Evolutionary conservation across 2,113 vertebrate species (phyloP).

Genomic region (Eonycteris spelaea): DNA sequence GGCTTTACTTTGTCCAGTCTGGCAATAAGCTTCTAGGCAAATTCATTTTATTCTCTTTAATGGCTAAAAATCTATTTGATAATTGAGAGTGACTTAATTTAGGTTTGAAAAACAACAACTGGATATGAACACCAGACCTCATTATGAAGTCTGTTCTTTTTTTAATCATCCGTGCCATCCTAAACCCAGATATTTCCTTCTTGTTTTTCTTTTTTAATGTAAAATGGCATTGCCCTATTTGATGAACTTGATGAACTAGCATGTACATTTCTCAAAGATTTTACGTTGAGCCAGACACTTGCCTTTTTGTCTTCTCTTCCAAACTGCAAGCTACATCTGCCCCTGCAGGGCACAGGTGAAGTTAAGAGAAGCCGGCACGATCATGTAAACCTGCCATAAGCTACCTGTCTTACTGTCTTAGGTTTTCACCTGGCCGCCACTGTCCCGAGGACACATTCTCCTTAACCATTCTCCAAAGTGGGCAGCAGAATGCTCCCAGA

Average conservation of each 20-base stretch:
- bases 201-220: not conserved
- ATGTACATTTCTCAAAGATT: not conserved
- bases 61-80: slow-evolving; percentile 55
- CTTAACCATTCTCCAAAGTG: not conserved
- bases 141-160: not conserved
- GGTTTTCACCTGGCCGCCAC: not conserved
- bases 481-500: not conserved
- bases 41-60: slow-evolving; percentile 72
- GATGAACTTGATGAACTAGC: not conserved
- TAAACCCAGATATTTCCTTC: not conserved
- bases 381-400: not conserved
- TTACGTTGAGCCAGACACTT: not conserved
- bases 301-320: not conserved
- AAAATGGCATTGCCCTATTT: not conserved
- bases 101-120: slow-evolving; percentile 28
- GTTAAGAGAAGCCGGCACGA: not conserved
- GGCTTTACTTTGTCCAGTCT: not conserved
- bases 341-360: not conserved
- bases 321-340: not conserved
- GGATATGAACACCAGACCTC: not conserved
- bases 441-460: not conserved
- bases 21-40: not conserved
- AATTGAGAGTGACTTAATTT: slow-evolving; percentile 52
- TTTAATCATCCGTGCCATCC: not conserved
- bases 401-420: not conserved